Base-by-base conservation (phyloP, 2,797 vertebrate genomes). In the Smutsia gigantea region DNA sequence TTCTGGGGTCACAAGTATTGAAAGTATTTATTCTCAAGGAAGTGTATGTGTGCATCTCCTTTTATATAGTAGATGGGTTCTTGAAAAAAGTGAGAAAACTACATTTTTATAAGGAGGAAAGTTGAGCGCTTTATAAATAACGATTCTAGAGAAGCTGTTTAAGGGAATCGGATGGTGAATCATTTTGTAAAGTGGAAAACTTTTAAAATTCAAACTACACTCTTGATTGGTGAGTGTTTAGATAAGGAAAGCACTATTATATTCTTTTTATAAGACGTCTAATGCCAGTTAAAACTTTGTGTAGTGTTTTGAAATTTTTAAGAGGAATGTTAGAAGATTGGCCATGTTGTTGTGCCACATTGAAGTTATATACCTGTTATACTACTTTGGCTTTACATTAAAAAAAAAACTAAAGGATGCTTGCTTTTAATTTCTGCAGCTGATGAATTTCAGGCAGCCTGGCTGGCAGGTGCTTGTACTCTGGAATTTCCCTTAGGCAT, bases 1-100 rank as follows among this genome's bases (percentile, higher is more conserved):
- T 95, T 96, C 72, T 96, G 78, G 83, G 92, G 64, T 96, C 94
- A 95, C 82, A 86, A 92, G 72, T 93, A 93, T 72, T 96, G 71
- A 94, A 95, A 94, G 75, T 90, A 55, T 95, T 96, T 93, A 79
- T 95, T 82, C 63, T 95, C 63, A 95, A 90, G 63, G 86, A 96
- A 96, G 68, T 87, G 31, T 92, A 72, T 29, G 27, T 83, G 63
- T 92, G 1, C 69, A 37, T 95, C 55, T 95, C 57, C 71, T 95
- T 94, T 97, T 83, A 84, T 77, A 46, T 91, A 27, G 19, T 82
- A 75, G 46, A 91, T 85, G 61, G 5, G 14, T 82, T 97, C 71
- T 90, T 92, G 82, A 55, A 59, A 94, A 84, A 90, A 86, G 21
- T 87, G 46, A 92, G 49, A 92, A 88, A 88, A 69, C 51, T 90